Percentiles rank a stretch among this genome's conserved stretches.
Evolutionary conservation across 2,113 vertebrate genomes (phyloP).

Genomic region (Neodon shergylaensis): DNA sequence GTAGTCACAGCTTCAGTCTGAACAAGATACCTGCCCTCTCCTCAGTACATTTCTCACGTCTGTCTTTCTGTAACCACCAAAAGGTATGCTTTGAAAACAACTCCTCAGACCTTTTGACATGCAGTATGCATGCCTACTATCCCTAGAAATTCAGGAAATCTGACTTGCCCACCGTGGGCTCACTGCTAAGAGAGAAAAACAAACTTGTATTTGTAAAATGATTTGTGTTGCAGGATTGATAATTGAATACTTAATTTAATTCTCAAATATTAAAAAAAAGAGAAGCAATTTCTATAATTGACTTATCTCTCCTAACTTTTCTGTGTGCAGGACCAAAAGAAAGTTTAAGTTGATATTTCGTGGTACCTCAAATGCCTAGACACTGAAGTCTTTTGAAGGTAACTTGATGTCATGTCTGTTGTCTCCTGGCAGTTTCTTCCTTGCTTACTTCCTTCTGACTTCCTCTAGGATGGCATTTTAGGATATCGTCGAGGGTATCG

Average conservation of each 20-base stretch:
- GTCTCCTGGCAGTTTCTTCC: background rate
- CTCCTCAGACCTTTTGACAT: background rate
- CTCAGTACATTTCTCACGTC: background rate
- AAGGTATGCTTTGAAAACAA: background rate
- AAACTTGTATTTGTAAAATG: background rate
- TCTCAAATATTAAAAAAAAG: background rate
- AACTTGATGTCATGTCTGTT: background rate
- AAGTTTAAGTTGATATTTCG: conserved; percentile 3
- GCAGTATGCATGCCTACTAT: background rate
- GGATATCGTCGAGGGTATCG: background rate
- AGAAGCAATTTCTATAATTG: background rate
- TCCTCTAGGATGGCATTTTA: background rate
- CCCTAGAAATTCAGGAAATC: background rate
- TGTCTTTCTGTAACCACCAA: background rate
- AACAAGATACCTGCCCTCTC: background rate
- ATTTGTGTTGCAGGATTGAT: background rate
- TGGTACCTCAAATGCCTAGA: background rate
- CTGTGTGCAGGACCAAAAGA: background rate
- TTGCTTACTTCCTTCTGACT: background rate
- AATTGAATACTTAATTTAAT: background rate
- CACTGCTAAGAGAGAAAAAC: background rate
- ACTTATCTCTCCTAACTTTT: background rate
- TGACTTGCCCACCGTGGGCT: background rate
- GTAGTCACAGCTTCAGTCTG: background rate
- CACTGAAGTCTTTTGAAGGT: background rate